These are phyloP conservation scores for Orthosia cruda DNA, from an alignment of 2,888 invertebrate genomes.

Conservation along the genomic window DNA sequence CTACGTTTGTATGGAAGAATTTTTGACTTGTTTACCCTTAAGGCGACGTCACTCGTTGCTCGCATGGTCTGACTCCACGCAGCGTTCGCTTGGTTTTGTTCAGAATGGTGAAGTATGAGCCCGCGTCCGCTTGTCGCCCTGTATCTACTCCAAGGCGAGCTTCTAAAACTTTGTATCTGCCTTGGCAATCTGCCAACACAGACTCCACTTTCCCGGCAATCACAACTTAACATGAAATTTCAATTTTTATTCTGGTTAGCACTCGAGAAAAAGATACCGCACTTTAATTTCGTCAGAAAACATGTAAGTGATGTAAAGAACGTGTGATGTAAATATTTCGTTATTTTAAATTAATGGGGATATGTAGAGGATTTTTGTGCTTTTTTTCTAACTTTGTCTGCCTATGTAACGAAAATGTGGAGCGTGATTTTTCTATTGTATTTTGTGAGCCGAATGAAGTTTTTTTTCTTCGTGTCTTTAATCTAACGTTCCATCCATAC, in stretches of 20 bases:
- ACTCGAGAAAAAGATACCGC: slow-evolving; percentile 36
- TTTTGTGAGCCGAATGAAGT: not conserved
- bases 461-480: not conserved
- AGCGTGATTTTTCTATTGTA: slow-evolving; percentile 11
- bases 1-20: too few species aligned
- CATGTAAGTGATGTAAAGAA: slow-evolving; percentile 46
- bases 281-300: slow-evolving; percentile 45
- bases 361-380: not conserved
- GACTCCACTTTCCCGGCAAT: slow-evolving; percentile 67
- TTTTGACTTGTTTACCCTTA: too few species aligned
- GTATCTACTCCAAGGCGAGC: slow-evolving; percentile 51
- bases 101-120: slow-evolving; percentile 44
- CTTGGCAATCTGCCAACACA: slow-evolving; percentile 70
- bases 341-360: slow-evolving; percentile 13
- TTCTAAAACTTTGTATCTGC: slow-evolving; percentile 66
- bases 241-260: slow-evolving; percentile 67
- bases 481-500: not conserved
- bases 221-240: slow-evolving; percentile 72
- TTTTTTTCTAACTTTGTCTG: slow-evolving; percentile 5
- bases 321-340: slow-evolving; percentile 20
- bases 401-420: slow-evolving; percentile 20
- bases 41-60: slow-evolving; percentile 28
- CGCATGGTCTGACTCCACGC: slow-evolving; percentile 46
- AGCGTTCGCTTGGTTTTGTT: slow-evolving; percentile 48
- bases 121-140: slow-evolving; percentile 47